phyloP scores from a whole-genome alignment of 2,888 invertebrate species.

The Thalpophila matura region DNA sequence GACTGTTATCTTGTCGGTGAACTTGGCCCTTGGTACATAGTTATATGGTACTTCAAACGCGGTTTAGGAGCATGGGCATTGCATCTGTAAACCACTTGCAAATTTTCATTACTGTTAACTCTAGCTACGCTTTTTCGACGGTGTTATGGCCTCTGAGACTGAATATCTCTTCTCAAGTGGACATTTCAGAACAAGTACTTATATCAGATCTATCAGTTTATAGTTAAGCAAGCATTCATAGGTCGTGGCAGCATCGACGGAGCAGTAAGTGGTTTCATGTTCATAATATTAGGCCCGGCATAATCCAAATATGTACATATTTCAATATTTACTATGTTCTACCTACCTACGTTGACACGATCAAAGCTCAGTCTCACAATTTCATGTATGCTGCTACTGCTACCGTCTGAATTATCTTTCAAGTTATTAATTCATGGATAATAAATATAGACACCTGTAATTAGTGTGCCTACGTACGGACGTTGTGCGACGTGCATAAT shows the following conservation, averaged over 20 bases:
- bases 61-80: conserved; percentile 48
- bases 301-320: conserved; percentile 9
- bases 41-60: no score
- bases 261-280: conserved; percentile 32
- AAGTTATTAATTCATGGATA: conserved; percentile 15
- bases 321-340: conserved; percentile 36
- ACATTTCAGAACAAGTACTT: not conserved
- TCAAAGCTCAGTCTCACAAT: conserved; percentile 63
- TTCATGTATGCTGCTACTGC: conserved; percentile 40
- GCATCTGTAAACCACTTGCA: conserved; percentile 20
- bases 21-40: no score
- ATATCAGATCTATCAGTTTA: conserved; percentile 29
- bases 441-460: conserved; percentile 21
- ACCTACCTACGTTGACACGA: conserved; percentile 60
- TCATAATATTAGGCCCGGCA: conserved; percentile 37
- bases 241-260: conserved; percentile 20
- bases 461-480: no score
- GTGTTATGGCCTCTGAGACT: conserved; percentile 11
- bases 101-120: no score
- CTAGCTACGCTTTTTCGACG: conserved; percentile 2
- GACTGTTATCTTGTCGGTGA: no score
- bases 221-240: not conserved
- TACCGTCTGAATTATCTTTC: conserved; percentile 34
- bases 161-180: not conserved
- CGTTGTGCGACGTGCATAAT: no score